A percentile compares a stretch with the other conserved stretches of the same genome.
Evolutionary conservation across 2,888 invertebrate species (phyloP).

Genomic region (Gasteruption jaculator): DNA sequence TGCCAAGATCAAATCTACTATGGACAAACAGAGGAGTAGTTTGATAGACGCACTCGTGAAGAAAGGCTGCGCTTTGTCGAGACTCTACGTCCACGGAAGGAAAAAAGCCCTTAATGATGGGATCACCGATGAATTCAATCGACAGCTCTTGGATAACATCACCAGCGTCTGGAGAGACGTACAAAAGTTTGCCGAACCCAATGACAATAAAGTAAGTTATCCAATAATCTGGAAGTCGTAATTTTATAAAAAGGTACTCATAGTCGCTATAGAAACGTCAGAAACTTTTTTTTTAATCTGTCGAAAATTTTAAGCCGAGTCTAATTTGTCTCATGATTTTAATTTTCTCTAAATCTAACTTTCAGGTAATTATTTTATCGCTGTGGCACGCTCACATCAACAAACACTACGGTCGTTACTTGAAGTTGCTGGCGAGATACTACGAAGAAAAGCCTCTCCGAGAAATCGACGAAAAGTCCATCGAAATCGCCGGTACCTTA

Average conservation of each 20-base stretch:
- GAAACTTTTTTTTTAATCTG: slow-evolving; percentile 17
- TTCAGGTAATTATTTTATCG: slow-evolving; percentile 69
- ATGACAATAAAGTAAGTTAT: slow-evolving; percentile 66
- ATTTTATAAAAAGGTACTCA: slow-evolving; percentile 1
- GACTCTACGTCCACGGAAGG: slow-evolving; percentile 54
- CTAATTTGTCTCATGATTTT: slow-evolving; percentile 2
- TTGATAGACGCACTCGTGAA: slow-evolving; percentile 77
- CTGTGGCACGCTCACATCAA: slow-evolving; percentile 78
- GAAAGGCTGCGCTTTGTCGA: slow-evolving; percentile 69
- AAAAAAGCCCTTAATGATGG: slow-evolving; percentile 38
- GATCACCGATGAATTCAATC: slow-evolving; percentile 41
- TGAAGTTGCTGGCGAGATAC: slow-evolving; percentile 70
- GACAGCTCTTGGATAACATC: slow-evolving; percentile 57
- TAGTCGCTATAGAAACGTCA: too few relatives aligned
- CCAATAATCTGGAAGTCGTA: slow-evolving; percentile 7
- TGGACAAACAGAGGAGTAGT: slow-evolving; percentile 79
- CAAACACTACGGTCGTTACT: slow-evolving; percentile 75
- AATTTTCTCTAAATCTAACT: slow-evolving; percentile 8
- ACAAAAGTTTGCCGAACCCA: slow-evolving; percentile 76
- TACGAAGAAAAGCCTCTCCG: slow-evolving; percentile 76
- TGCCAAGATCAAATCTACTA: slow-evolving; percentile 74
- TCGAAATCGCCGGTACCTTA: slow-evolving; percentile 62
- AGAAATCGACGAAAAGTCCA: slow-evolving; percentile 67
- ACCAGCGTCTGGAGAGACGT: slow-evolving; percentile 65
- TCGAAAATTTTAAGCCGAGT: slow-evolving; percentile 11